Evolutionary conservation across 2,888 invertebrate species (phyloP).

Genomic region (Keiferia lycopersicella): DNA sequence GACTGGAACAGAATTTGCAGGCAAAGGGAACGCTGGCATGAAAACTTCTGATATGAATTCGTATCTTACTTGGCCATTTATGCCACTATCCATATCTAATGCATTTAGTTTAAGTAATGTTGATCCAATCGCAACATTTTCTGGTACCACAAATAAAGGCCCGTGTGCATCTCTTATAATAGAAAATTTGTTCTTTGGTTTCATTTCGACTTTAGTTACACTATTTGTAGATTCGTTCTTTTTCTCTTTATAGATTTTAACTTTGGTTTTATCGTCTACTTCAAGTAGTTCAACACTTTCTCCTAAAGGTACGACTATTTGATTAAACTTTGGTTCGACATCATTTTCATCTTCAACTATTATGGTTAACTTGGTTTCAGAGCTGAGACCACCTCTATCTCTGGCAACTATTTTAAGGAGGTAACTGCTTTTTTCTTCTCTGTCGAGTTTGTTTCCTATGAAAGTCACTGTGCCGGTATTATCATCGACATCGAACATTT

Average conservation of each 20-base stretch:
- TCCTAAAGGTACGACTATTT: conserved; percentile 86
- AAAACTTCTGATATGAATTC: conserved; percentile 85
- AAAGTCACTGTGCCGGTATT: conserved; percentile 83
- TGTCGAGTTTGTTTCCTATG: conserved; percentile 83
- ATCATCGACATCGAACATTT: conserved; percentile 86
- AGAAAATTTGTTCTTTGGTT: conserved; percentile 67
- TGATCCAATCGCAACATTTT: conserved; percentile 86
- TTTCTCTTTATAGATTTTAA: conserved; percentile 72
- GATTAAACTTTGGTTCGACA: conserved; percentile 86
- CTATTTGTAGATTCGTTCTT: conserved; percentile 54
- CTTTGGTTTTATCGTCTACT: conserved; percentile 76
- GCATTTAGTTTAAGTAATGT: conserved; percentile 86
- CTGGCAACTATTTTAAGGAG: conserved; percentile 87
- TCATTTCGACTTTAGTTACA: conserved; percentile 57
- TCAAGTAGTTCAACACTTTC: conserved; percentile 85
- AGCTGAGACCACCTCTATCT: conserved; percentile 88
- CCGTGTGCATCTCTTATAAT: conserved; percentile 59
- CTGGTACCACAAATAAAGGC: conserved; percentile 86
- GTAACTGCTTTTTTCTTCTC: conserved; percentile 87
- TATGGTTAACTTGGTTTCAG: conserved; percentile 87
- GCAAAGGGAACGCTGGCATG: conserved; percentile 76
- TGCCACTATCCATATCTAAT: conserved; percentile 86
- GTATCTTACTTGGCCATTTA: conserved; percentile 87
- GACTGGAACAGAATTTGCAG: conserved; percentile 69
- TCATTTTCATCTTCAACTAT: conserved; percentile 90